phyloP scores from a whole-genome alignment of 2,797 vertebrate genomes.

The Pelodytes ibericus region DNA sequence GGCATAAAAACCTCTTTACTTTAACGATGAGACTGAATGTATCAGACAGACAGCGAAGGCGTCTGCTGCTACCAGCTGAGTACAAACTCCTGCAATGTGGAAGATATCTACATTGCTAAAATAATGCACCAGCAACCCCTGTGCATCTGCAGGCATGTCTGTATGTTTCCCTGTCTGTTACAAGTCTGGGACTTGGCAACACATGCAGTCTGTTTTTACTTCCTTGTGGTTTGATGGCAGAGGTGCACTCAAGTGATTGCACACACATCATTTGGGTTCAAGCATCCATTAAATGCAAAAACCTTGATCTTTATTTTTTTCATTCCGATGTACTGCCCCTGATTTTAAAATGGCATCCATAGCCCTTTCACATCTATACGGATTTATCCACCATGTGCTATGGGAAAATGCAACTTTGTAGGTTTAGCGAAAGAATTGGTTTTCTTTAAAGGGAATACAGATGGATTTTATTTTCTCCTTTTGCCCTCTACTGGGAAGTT shows the following conservation, averaged over 20 bases:
- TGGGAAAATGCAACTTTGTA: too few species aligned
- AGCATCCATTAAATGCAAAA: background rate
- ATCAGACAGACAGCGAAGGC: background rate
- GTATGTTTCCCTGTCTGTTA: background rate
- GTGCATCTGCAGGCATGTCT: slow-evolving; percentile 30
- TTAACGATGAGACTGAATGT: background rate
- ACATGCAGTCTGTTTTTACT: background rate
- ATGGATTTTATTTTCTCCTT: too few species aligned
- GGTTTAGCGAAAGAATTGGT: too few species aligned
- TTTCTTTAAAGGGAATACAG: too few species aligned
- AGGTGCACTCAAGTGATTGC: background rate
- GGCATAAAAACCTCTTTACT: background rate
- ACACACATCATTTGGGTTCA: background rate
- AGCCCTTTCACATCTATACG: background rate
- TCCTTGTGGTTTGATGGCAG: background rate
- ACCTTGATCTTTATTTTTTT: background rate
- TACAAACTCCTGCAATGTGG: slow-evolving; percentile 4
- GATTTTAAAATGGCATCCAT: background rate
- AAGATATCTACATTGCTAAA: slow-evolving; percentile 26
- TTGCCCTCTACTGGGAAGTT: too few species aligned
- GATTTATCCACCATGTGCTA: too few species aligned
- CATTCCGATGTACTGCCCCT: too few species aligned
- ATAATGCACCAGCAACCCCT: slow-evolving; percentile 43
- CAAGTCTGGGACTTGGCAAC: slow-evolving; percentile 7
- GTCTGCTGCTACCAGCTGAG: slow-evolving; percentile 39